These are phyloP conservation scores for Misgurnus anguillicaudatus DNA, from an alignment of 2,113 vertebrate species.

Conservation along the genomic window DNA sequence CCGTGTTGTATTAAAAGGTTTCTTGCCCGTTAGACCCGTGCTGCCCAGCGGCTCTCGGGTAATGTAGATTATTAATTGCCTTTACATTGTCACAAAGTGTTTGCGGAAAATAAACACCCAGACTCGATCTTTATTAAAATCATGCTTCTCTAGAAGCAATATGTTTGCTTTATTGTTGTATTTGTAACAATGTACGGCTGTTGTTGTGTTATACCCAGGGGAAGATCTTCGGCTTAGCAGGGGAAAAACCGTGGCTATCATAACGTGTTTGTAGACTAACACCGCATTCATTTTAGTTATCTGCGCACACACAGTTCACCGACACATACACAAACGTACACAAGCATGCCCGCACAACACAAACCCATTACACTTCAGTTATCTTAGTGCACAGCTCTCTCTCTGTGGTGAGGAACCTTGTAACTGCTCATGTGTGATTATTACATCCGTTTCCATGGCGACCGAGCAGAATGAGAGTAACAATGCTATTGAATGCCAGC, in stretches of 20 bases:
- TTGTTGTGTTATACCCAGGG: conserved; percentile 34
- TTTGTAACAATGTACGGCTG: conserved; percentile 31
- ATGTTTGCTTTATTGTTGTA: conserved; percentile 30
- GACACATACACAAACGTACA: neutral
- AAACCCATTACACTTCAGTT: conserved; percentile 23
- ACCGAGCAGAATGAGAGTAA: conserved; percentile 43
- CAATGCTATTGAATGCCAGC: conserved; percentile 52
- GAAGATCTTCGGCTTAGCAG: conserved; percentile 34
- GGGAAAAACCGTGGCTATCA: conserved; percentile 14
- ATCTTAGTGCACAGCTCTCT: conserved; percentile 48
- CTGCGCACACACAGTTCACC: conserved; percentile 8
- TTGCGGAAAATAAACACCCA: conserved; percentile 51
- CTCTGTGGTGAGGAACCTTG: conserved; percentile 40
- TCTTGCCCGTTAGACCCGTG: conserved; percentile 37
- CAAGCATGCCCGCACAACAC: conserved; percentile 1
- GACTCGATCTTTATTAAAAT: conserved; percentile 37
- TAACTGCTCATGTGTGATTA: conserved; percentile 53
- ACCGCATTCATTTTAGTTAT: conserved; percentile 31
- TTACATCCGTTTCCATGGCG: conserved; percentile 49
- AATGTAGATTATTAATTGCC: conserved; percentile 56
- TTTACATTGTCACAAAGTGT: conserved; percentile 46
- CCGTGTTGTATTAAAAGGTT: conserved; percentile 44
- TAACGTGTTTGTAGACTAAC: conserved; percentile 37
- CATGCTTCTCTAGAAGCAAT: conserved; percentile 26
- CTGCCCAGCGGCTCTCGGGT: conserved; percentile 44